These are phyloP conservation scores for Ceyx cyanopectus DNA, from an alignment of 2,113 vertebrate species.

Conservation along the genomic window DNA sequence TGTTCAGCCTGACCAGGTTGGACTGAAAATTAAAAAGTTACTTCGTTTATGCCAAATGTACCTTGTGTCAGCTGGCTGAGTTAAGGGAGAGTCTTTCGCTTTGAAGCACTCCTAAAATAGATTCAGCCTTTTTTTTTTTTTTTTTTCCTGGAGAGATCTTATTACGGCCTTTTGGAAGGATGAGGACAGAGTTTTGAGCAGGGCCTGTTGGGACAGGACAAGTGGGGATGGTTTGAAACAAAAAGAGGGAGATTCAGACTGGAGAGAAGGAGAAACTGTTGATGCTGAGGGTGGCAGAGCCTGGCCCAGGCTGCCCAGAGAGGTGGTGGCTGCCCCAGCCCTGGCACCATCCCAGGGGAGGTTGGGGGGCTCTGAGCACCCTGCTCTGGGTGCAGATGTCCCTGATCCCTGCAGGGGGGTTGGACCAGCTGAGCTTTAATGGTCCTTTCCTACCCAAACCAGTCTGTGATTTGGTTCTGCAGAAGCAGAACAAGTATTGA, in stretches of 20 bases:
- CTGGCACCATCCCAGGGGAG: neutral
- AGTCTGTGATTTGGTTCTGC: neutral
- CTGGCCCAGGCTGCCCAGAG: neutral
- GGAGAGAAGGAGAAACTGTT: neutral
- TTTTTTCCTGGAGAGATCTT: neutral
- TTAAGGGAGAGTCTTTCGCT: neutral
- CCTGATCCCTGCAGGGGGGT: neutral
- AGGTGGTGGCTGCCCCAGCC: neutral
- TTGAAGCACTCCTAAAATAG: neutral
- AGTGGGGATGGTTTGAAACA: neutral
- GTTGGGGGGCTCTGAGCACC: neutral
- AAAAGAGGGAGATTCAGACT: neutral
- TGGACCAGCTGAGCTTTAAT: neutral
- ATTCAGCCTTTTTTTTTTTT: neutral
- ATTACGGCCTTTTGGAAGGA: neutral
- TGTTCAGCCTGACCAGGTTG: fast-evolving
- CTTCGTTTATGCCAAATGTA: neutral
- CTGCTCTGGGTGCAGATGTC: neutral
- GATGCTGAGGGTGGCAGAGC: neutral
- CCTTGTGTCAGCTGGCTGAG: neutral
- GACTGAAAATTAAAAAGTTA: neutral
- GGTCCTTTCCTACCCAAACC: neutral
- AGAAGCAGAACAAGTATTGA: neutral
- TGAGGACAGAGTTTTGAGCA: neutral
- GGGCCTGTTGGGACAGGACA: neutral